A percentile compares a stretch with the other conserved stretches of the same genome.
Conservation (phyloP, 2,888 invertebrate genomes). For the Agrypnus murinus region DNA sequence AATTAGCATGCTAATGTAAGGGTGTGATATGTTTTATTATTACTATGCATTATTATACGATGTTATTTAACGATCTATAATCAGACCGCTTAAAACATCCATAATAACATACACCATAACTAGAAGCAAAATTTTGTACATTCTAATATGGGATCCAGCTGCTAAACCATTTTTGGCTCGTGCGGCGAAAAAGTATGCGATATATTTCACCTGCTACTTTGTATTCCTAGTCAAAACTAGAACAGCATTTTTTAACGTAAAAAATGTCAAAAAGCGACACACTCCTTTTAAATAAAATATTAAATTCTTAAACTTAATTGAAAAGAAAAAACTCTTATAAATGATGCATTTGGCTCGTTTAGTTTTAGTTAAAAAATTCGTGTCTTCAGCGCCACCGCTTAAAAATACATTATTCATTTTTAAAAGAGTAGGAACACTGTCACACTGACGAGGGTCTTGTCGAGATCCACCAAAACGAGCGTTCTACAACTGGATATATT, state of each 20-base stretch:
- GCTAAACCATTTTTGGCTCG: conserved; percentile 57
- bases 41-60: conserved; percentile 29
- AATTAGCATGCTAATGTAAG: conserved; percentile 36
- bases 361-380: conserved; percentile 32
- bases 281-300: conserved; percentile 45
- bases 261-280: conserved; percentile 35
- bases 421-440: conserved; percentile 43
- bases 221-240: conserved; percentile 55
- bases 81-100: conserved; percentile 57
- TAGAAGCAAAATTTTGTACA: conserved; percentile 56
- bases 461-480: conserved; percentile 35
- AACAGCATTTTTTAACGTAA: conserved; percentile 34
- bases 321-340: conserved; percentile 36
- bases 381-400: conserved; percentile 35
- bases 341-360: conserved; percentile 31
- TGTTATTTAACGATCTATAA: conserved; percentile 52
- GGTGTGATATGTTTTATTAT: conserved; percentile 40
- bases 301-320: conserved; percentile 44
- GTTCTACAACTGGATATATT: conserved; percentile 46
- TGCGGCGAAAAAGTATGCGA: conserved; percentile 44
- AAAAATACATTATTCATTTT: conserved; percentile 51
- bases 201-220: conserved; percentile 57
- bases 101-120: conserved; percentile 58
- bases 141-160: conserved; percentile 49
- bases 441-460: conserved; percentile 48